A percentile compares a stretch with the other conserved stretches of the same genome.
Evolutionary conservation across 2,797 vertebrate species (phyloP).

Genomic region (Discoglossus pictus): DNA sequence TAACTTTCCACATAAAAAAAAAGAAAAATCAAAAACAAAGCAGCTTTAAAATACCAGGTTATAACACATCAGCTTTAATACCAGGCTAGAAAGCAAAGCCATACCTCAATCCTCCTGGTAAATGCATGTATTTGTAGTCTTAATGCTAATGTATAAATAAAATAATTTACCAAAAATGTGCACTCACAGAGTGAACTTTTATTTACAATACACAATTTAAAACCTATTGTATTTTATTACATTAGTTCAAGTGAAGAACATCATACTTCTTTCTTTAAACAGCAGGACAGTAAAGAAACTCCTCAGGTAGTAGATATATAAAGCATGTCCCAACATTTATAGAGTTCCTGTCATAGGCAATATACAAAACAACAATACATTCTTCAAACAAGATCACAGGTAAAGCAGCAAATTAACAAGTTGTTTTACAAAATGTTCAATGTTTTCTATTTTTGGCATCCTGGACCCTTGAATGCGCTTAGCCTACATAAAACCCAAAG

Average conservation of each 20-base stretch:
- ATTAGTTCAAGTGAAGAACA: conserved; percentile 82
- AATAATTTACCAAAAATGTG: conserved; percentile 99
- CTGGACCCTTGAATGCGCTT: conserved; percentile 75
- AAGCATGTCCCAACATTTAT: conserved; percentile 72
- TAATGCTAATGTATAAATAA: conserved; percentile 99
- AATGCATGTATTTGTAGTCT: conserved; percentile 85
- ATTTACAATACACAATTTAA: conserved; percentile 98
- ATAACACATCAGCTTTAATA: conserved; percentile 81
- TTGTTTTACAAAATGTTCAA: conserved; percentile 68
- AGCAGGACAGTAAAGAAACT: conserved; percentile 70
- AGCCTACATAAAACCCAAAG: conserved; percentile 69
- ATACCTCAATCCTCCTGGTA: conserved; percentile 82
- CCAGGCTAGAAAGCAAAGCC: conserved; percentile 79
- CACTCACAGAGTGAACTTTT: conserved; percentile 99
- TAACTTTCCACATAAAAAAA: conserved; percentile 78
- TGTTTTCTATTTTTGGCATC: conserved; percentile 77
- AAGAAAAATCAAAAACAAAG: conserved; percentile 59
- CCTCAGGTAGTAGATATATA: conserved; percentile 74
- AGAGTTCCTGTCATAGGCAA: conserved; percentile 79
- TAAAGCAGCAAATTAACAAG: conserved; percentile 82
- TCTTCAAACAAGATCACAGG: conserved; percentile 73
- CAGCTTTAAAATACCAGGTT: conserved; percentile 88
- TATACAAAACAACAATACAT: conserved; percentile 73
- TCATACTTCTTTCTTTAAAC: conserved; percentile 73
- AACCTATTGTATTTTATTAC: conserved; percentile 86